A percentile compares a stretch with the other conserved stretches of the same genome.
These are phyloP conservation scores for Zosterops hypoxanthus DNA, from an alignment of 2,113 vertebrate species.

Conservation along the genomic window DNA sequence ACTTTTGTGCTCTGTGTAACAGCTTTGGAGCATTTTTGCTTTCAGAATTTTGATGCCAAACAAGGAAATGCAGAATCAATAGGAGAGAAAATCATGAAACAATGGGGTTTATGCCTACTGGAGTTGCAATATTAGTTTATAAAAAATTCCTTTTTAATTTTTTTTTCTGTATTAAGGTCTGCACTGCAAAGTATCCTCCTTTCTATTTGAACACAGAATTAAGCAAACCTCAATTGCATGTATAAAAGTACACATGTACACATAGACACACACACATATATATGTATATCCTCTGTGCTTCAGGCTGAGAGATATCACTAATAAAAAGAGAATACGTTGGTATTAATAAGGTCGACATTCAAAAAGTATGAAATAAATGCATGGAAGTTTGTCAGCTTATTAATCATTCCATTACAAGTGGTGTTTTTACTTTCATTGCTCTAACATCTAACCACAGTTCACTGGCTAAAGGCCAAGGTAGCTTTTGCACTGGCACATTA, in stretches of 20 bases:
- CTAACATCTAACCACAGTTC: slow-evolving; percentile 76
- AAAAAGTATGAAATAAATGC: slow-evolving; percentile 56
- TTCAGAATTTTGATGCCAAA: slow-evolving; percentile 26
- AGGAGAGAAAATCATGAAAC: neutral
- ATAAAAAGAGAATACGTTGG: slow-evolving; percentile 60
- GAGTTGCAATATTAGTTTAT: neutral
- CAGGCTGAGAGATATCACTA: slow-evolving; percentile 16
- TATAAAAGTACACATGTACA: neutral
- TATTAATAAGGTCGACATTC: slow-evolving; percentile 42
- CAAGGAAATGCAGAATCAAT: neutral
- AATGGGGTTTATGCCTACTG: neutral
- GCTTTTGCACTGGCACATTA: slow-evolving; percentile 73
- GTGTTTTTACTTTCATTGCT: slow-evolving; percentile 70
- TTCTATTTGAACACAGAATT: neutral
- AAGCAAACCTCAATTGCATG: neutral
- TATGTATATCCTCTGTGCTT: neutral
- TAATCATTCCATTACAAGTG: slow-evolving; percentile 68
- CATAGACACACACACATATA: too few relatives aligned
- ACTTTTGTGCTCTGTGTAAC: slow-evolving; percentile 22
- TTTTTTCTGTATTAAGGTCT: neutral
- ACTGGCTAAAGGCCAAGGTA: slow-evolving; percentile 79
- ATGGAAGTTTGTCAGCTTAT: slow-evolving; percentile 72
- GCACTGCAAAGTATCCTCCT: neutral
- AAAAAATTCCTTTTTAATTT: neutral
- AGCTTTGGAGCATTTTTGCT: neutral